A percentile compares a stretch with the other conserved stretches of the same genome.
Evolutionary conservation across 2,113 vertebrate species (phyloP).

Genomic region (Prunella fulvescens): DNA sequence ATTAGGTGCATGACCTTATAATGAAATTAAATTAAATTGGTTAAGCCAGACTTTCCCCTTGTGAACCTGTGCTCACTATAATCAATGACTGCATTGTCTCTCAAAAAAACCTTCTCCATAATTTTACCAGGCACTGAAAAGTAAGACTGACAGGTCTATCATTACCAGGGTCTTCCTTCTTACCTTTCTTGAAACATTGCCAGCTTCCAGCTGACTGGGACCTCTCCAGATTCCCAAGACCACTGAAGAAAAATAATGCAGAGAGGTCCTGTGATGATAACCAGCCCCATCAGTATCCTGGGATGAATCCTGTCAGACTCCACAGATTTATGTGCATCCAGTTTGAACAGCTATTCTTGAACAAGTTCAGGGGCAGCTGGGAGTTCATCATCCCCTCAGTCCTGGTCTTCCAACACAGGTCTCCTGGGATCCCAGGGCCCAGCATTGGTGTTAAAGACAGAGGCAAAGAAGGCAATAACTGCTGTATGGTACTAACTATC

Average conservation of each 20-base stretch:
- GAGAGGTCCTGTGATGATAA: background rate
- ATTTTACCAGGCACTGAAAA: background rate
- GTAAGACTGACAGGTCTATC: background rate
- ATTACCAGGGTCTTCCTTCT: background rate
- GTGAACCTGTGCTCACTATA: background rate
- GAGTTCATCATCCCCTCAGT: background rate
- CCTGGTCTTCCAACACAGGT: background rate
- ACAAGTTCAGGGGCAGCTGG: background rate
- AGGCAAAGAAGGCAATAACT: background rate
- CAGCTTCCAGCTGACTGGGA: background rate
- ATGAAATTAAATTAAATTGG: background rate
- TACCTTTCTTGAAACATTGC: background rate
- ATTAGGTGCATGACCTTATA: background rate
- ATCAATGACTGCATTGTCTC: background rate
- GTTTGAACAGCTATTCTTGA: background rate
- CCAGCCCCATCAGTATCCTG: background rate
- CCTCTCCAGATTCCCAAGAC: background rate
- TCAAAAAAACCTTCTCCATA: background rate
- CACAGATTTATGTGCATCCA: background rate
- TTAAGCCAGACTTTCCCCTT: background rate
- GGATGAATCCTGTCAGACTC: background rate
- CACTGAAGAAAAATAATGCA: background rate
- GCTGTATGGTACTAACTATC: too few relatives aligned
- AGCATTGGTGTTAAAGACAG: fast-evolving
- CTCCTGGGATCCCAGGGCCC: background rate